phyloP scores from a whole-genome alignment of 2,797 vertebrate genomes.

The Pseudomugil gertrudae region DNA sequence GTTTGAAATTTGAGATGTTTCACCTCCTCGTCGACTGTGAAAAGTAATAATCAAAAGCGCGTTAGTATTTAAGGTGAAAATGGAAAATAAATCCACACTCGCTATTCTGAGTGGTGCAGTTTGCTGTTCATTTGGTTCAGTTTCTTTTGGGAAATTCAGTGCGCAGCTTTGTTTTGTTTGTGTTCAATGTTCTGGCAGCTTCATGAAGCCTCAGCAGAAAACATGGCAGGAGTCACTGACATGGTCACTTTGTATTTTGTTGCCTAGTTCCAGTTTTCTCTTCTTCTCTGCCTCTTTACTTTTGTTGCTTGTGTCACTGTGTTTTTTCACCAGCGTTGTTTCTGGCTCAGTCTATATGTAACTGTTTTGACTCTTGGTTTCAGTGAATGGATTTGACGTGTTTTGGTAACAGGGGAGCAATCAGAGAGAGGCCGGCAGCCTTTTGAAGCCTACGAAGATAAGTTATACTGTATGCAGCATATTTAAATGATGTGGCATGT shows the following conservation, averaged over 20 bases:
- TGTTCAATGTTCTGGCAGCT: neutral
- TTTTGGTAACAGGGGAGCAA: constrained; percentile 14
- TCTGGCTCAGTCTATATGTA: constrained; percentile 1
- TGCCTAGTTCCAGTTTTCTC: constrained; percentile 1
- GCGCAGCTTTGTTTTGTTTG: neutral
- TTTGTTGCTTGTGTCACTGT: neutral
- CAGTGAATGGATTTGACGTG: constrained; percentile 10
- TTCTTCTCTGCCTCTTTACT: neutral
- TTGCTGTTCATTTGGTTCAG: neutral
- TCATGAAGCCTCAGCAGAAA: neutral
- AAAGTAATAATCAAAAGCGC: neutral
- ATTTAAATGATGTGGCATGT: neutral
- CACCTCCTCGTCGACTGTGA: too few relatives aligned
- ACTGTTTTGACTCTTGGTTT: constrained; percentile 16
- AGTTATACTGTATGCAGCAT: neutral
- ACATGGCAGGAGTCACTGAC: neutral
- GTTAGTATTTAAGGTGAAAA: neutral
- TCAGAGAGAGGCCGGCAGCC: constrained; percentile 10
- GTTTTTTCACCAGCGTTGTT: neutral
- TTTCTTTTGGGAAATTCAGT: neutral
- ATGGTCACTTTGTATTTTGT: neutral
- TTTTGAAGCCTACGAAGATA: neutral
- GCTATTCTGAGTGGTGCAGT: neutral
- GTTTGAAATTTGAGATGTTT: neutral
- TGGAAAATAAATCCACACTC: neutral